phyloP scores from a whole-genome alignment of 2,888 invertebrate genomes.

The Pseudeuparius sepicola region DNA sequence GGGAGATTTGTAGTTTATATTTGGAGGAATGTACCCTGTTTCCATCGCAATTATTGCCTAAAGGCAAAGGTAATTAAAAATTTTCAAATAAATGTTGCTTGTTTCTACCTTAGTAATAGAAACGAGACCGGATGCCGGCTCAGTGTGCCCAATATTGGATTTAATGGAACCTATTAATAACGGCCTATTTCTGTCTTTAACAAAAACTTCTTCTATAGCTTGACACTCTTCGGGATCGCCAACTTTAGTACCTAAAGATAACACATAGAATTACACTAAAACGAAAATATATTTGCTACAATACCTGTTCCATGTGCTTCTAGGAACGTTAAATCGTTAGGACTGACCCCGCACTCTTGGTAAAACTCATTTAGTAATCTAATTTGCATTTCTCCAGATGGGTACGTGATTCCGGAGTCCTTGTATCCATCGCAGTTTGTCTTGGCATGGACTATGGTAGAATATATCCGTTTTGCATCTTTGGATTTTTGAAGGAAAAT shows the following conservation, averaged over 20 bases:
- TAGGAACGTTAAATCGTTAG: slow-evolving; percentile 61
- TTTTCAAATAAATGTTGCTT: no score
- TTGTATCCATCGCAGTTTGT: slow-evolving; percentile 36
- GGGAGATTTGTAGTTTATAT: slow-evolving; percentile 57
- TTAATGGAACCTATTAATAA: slow-evolving; percentile 86
- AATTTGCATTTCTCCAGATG: slow-evolving; percentile 46
- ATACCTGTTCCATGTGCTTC: slow-evolving; percentile 79
- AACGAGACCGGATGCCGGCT: slow-evolving; percentile 76
- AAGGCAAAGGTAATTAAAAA: slow-evolving; percentile 6
- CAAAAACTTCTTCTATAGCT: slow-evolving; percentile 72
- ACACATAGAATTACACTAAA: no score
- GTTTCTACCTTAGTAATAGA: slow-evolving; percentile 74
- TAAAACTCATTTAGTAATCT: slow-evolving; percentile 54
- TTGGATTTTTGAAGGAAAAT: slow-evolving; percentile 58
- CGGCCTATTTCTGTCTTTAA: slow-evolving; percentile 53
- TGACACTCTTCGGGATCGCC: slow-evolving; percentile 89
- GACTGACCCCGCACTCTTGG: slow-evolving; percentile 57
- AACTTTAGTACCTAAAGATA: slow-evolving; percentile 51
- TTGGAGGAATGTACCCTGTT: slow-evolving; percentile 70
- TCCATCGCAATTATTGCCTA: slow-evolving; percentile 54
- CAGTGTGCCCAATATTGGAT: slow-evolving; percentile 89
- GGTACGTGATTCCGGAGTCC: slow-evolving; percentile 36
- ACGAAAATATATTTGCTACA: no score
- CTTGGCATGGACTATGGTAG: slow-evolving; percentile 36
- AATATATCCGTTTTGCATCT: slow-evolving; percentile 42